phyloP scores from a whole-genome alignment of 2,113 vertebrate genomes.

The Felis chaus region DNA sequence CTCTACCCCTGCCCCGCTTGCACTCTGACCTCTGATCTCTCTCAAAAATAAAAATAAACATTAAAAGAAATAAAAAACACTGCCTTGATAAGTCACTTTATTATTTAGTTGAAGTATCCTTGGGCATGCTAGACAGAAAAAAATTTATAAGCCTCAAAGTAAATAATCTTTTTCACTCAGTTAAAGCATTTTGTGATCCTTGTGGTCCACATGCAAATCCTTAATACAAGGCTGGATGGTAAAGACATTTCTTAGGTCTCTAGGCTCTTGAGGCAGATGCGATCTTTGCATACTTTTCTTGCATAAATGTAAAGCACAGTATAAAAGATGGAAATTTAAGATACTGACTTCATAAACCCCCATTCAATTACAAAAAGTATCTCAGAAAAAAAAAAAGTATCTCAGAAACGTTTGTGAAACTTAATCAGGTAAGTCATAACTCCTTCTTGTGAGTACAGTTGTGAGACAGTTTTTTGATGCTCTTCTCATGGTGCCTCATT shows the following conservation, averaged over 20 bases:
- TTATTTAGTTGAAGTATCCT: background rate
- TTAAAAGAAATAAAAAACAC: background rate
- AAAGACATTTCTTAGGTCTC: conserved; percentile 4
- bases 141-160: background rate
- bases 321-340: conserved; percentile 22
- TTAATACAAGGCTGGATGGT: background rate
- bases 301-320: conserved; percentile 16
- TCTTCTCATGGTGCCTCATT: background rate
- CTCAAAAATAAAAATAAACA: no score
- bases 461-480: background rate
- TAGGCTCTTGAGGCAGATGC: conserved; percentile 7
- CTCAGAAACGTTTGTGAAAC: conserved; percentile 8
- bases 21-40: no score
- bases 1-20: no score
- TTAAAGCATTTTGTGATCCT: conserved; percentile 32
- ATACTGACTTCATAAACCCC: background rate
- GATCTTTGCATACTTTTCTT: background rate
- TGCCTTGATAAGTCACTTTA: background rate
- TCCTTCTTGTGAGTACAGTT: background rate
- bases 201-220: background rate
- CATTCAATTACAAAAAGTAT: background rate
- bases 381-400: background rate
- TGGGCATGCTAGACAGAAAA: background rate
- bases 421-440: conserved; percentile 38
- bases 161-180: conserved; percentile 35